Conservation (phyloP, 2,797 vertebrate genomes). For the Intellagama lesueurii region DNA sequence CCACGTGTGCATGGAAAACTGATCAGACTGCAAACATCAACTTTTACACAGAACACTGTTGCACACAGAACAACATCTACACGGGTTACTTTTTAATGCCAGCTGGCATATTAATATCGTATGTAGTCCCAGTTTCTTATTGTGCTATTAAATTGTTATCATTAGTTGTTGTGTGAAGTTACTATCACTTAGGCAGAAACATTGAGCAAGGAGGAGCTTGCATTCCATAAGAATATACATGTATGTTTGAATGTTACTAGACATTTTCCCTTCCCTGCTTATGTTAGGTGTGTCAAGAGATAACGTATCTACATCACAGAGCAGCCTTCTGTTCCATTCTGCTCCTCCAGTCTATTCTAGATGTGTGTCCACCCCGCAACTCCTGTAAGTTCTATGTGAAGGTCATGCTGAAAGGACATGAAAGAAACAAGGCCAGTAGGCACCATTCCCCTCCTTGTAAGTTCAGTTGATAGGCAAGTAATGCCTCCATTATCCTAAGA, state of each 20-base stretch:
- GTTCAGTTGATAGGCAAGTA: neutral
- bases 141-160: neutral
- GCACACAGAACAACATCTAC: neutral
- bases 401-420: neutral
- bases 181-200: neutral
- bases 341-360: too few relatives aligned
- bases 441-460: neutral
- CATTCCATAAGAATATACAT: neutral
- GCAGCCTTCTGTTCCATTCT: neutral
- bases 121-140: neutral
- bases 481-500: neutral
- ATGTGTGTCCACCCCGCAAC: neutral
- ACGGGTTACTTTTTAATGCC: slow-evolving; percentile 8
- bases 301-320: neutral
- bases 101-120: neutral
- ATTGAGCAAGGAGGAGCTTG: neutral
- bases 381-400: neutral
- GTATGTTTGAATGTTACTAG: neutral
- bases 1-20: neutral
- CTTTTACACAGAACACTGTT: neutral
- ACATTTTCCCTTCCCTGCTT: neutral
- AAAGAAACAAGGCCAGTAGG: too few relatives aligned
- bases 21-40: neutral
- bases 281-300: neutral
- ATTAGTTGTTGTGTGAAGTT: neutral